Base-by-base conservation (phyloP, 2,797 vertebrate species). In the Loris lydekkerianus region DNA sequence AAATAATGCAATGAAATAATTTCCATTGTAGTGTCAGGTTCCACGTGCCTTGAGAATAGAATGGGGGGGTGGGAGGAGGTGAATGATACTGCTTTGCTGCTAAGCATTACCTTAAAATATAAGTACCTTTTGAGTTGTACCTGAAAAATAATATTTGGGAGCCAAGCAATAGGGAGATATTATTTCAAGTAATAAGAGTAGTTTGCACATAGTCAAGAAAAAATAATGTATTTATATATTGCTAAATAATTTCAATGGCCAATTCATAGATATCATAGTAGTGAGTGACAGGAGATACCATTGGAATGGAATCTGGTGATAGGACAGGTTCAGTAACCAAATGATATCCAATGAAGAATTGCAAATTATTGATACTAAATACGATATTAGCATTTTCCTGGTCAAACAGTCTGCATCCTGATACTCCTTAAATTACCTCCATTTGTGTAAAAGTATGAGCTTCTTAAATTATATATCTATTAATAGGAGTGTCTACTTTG, bases 61-160 rank as follows among this genome's bases (percentile, higher is more conserved):
- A 34, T 75, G 9, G 40, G 40, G 40, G 40, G 40, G 40, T 40
- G 40, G 40, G 40, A 5, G 23, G 11, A 14, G 4, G 83, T 2
- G 3, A 34, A 34, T 43, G 65, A 56, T 40, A 83, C 10, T 75
- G 7, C 10, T 63, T 70, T 75, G 11, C 37, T 63, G 10, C 10
- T 56, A 63, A 56, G 10, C 8, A 3, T 3, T 56, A 46, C 14
- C 53, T 34, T 20, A 69, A 84, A 70, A 72, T 34, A 10, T 58
- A 70, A 34, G 43, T 29, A 3, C 84, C 31, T 34, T 56, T 56
- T 83, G 21, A 29, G 20, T 53, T 84, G 4, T 69, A 75, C 60
- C 31, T 67, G 61, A 89, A 93, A 76, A 65, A 91, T 84, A 43
- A 18, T 34, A 87, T 84, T 34, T 81, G 86, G 37, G 46, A 73